Conservation (phyloP, 2,888 invertebrate genomes). For the Rotaria socialis region DNA sequence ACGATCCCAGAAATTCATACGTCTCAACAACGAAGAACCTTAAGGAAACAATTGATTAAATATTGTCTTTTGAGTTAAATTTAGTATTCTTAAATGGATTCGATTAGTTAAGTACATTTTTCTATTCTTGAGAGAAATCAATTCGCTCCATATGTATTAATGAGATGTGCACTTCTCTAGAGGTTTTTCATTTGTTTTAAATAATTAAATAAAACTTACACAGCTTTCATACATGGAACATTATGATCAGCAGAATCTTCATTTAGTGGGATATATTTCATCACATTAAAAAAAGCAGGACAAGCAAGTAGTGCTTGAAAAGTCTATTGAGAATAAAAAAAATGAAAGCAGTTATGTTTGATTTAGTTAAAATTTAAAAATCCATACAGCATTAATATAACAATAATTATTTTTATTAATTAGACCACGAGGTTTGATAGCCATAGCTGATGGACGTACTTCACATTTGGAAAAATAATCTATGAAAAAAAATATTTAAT, state of each 20-base stretch:
- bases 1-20: too few relatives aligned
- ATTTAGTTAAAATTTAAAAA: constrained; percentile 39
- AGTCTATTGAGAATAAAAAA: constrained; percentile 62
- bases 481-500: neutral
- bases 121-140: too few relatives aligned
- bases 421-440: constrained; percentile 80
- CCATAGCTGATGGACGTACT: constrained; percentile 73
- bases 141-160: too few relatives aligned
- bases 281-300: constrained; percentile 86
- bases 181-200: too few relatives aligned
- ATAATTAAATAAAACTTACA: constrained; percentile 43
- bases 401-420: constrained; percentile 91
- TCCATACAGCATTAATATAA: constrained; percentile 76
- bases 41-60: too few relatives aligned
- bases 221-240: constrained; percentile 60
- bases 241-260: constrained; percentile 27
- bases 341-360: neutral
- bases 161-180: too few relatives aligned
- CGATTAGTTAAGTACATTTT: too few relatives aligned
- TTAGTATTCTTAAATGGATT: too few relatives aligned
- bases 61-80: too few relatives aligned
- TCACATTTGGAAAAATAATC: constrained; percentile 67
- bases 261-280: constrained; percentile 72
- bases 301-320: constrained; percentile 87
- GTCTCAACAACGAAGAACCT: too few relatives aligned